Conservation (phyloP, 2,888 invertebrate genomes). For the Yponomeuta cagnagella region DNA sequence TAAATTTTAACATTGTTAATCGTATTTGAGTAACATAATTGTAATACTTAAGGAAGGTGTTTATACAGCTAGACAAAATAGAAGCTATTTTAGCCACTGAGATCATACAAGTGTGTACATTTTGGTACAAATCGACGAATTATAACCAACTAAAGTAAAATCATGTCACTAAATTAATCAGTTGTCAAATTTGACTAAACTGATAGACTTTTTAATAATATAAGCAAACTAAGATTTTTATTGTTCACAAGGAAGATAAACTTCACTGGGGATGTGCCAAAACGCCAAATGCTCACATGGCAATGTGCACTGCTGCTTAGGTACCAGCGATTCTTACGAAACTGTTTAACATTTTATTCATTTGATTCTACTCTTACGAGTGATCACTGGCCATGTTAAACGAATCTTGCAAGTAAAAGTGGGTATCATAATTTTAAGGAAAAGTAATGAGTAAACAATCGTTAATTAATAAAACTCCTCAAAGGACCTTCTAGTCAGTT, state of each 20-base stretch:
- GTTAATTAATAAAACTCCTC: conserved; percentile 39
- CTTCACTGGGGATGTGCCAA: conserved; percentile 68
- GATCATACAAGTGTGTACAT: conserved; percentile 30
- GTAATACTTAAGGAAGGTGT: conserved; percentile 63
- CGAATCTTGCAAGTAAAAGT: conserved; percentile 5
- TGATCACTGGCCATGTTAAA: conserved; percentile 3
- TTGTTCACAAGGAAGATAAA: conserved; percentile 36
- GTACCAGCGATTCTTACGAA: conserved; percentile 21
- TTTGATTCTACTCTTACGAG: neutral
- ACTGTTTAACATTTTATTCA: conserved; percentile 1
- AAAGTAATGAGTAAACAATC: conserved; percentile 8
- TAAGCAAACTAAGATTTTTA: conserved; percentile 40
- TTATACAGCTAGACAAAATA: conserved; percentile 51
- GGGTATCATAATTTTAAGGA: conserved; percentile 10
- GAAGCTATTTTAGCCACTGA: conserved; percentile 63
- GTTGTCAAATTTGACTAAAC: conserved; percentile 29
- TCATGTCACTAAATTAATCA: conserved; percentile 17
- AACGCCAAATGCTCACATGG: conserved; percentile 43
- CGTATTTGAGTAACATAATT: conserved; percentile 67
- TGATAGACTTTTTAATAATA: conserved; percentile 19
- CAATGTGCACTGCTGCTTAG: conserved; percentile 47
- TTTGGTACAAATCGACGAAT: conserved; percentile 24
- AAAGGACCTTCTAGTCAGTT: conserved; percentile 70
- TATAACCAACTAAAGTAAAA: conserved; percentile 6
- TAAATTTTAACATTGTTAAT: conserved; percentile 68